phyloP scores from a whole-genome alignment of 2,797 vertebrate species.

The Miichthys miiuy region DNA sequence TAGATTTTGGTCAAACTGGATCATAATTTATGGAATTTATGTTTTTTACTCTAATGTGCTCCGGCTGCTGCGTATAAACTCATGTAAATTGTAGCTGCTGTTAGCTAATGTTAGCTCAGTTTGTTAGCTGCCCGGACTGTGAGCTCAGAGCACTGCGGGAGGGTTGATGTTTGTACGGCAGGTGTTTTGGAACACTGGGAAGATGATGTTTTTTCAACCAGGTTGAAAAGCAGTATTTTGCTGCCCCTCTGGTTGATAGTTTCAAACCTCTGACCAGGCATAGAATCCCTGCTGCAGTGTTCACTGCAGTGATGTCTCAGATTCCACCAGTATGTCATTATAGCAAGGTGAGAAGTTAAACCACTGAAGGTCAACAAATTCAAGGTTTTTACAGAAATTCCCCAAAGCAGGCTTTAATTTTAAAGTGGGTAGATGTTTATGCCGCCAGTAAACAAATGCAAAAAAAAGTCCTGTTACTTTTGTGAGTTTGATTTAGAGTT shows the following conservation, averaged over 20 bases:
- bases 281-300: not conserved
- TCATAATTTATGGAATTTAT: too few species aligned
- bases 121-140: too few species aligned
- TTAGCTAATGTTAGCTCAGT: too few species aligned
- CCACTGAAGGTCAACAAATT: not conserved
- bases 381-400: too few species aligned
- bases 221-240: not conserved
- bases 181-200: too few species aligned
- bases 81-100: too few species aligned
- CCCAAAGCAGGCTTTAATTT: not conserved
- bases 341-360: not conserved
- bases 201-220: too few species aligned
- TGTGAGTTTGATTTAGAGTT: constrained; percentile 33
- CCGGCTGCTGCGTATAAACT: too few species aligned
- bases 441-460: not conserved
- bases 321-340: not conserved
- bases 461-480: constrained; percentile 18
- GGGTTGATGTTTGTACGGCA: too few species aligned
- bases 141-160: too few species aligned
- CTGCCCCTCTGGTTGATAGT: not conserved
- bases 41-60: too few species aligned
- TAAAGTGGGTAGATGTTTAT: not conserved
- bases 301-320: not conserved
- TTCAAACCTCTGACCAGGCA: not conserved
- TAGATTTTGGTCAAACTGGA: too few species aligned